These are phyloP conservation scores for Uria aalge DNA, from an alignment of 2,113 vertebrate species.

Conservation along the genomic window DNA sequence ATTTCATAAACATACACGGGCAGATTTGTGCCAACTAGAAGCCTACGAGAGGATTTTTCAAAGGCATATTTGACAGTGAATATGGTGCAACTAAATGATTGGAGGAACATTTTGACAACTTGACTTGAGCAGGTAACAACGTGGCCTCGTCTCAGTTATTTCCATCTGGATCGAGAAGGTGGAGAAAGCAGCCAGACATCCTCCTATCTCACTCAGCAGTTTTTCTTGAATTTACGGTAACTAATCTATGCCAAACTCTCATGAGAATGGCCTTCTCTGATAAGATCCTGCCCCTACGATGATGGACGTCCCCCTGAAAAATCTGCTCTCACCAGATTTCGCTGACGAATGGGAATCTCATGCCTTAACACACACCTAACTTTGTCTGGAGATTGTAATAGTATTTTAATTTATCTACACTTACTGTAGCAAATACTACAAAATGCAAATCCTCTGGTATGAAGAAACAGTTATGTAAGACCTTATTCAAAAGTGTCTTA, in stretches of 20 bases:
- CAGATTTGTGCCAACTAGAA: neutral
- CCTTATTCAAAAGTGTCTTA: neutral
- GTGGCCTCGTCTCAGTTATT: neutral
- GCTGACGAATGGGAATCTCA: neutral
- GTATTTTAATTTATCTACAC: conserved; percentile 41
- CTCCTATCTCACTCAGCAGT: neutral
- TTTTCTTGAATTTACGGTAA: neutral
- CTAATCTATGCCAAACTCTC: neutral
- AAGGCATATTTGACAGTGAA: neutral
- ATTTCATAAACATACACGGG: neutral
- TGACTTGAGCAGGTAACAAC: neutral
- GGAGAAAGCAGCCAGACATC: neutral
- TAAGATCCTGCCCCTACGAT: neutral
- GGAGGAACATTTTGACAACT: neutral
- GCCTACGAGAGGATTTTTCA: neutral
- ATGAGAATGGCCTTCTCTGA: neutral
- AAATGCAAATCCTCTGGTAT: conserved; percentile 22
- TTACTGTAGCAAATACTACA: conserved; percentile 40
- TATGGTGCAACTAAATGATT: neutral
- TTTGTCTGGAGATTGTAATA: conserved; percentile 49
- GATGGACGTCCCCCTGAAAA: neutral
- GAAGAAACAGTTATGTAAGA: conserved; percentile 47
- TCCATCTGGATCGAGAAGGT: neutral
- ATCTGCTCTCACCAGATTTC: neutral
- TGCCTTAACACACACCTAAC: conserved; percentile 8